Percentiles rank a stretch among this genome's conserved stretches.
These are phyloP conservation scores for Phania funesta DNA, from an alignment of 2,888 invertebrate genomes.

Conservation along the genomic window DNA sequence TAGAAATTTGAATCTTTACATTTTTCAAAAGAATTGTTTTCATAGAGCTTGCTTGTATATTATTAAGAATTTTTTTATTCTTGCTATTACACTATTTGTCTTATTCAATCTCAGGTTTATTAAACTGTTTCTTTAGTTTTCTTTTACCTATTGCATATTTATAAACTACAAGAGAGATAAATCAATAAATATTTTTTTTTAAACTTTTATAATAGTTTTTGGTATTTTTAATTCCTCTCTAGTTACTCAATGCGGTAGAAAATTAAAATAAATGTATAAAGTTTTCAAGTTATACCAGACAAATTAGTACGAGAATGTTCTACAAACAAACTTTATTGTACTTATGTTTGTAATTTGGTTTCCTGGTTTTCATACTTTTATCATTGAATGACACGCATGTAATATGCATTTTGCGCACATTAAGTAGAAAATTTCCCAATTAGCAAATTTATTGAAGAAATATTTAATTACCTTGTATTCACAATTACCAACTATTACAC, in stretches of 20 bases:
- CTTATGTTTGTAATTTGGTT: conserved; percentile 1
- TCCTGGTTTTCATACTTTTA: conserved; percentile 9
- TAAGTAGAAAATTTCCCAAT: conserved; percentile 38
- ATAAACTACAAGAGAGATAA: background rate
- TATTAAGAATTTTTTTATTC: background rate
- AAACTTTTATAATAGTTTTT: background rate
- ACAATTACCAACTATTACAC: too few relatives aligned
- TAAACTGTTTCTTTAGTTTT: background rate
- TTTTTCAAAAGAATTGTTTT: too few relatives aligned
- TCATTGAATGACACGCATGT: conserved; percentile 47
- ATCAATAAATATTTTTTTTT: background rate
- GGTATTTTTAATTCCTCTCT: background rate
- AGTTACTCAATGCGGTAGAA: background rate
- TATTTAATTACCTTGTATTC: background rate
- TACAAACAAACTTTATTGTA: conserved; percentile 24
- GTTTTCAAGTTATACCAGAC: conserved; percentile 44
- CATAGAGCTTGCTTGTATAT: too few relatives aligned
- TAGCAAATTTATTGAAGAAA: background rate
- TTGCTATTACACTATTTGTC: background rate
- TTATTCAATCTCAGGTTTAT: background rate
- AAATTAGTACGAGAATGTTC: conserved; percentile 21
- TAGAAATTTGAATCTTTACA: too few relatives aligned
- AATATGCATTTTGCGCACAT: background rate
- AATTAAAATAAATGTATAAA: background rate
- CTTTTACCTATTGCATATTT: background rate